These are phyloP conservation scores for Schlechtendalia chinensis DNA, from an alignment of 1,140 invertebrate genomes.

Conservation along the genomic window DNA sequence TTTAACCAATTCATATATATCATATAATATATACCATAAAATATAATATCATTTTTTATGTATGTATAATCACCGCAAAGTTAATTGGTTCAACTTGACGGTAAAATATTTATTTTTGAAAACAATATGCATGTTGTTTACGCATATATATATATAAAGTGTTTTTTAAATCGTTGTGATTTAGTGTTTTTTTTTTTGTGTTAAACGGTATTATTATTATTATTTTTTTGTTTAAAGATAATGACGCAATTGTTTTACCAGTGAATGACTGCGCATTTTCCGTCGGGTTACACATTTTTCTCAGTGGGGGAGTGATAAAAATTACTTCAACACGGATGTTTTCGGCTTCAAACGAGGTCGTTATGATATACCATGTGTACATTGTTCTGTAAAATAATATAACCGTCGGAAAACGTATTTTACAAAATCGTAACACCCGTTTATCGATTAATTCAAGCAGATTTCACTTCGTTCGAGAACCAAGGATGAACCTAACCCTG, in stretches of 20 bases:
- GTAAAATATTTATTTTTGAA: too few relatives aligned
- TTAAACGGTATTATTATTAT: too few relatives aligned
- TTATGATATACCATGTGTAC: not conserved
- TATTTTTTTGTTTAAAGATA: not conserved
- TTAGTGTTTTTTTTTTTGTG: too few relatives aligned
- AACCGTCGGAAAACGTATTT: not conserved
- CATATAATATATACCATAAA: too few relatives aligned
- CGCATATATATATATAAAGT: too few relatives aligned
- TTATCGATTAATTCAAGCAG: slow-evolving; percentile 19
- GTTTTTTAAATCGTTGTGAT: too few relatives aligned
- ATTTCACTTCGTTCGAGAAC: not conserved
- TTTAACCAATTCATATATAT: too few relatives aligned
- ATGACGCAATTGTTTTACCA: not conserved
- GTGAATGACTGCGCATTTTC: not conserved
- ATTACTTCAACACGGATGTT: slow-evolving; percentile 3
- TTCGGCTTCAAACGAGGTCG: not conserved
- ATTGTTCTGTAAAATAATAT: not conserved
- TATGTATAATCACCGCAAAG: too few relatives aligned
- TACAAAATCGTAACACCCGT: slow-evolving; percentile 11
- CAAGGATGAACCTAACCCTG: too few relatives aligned
- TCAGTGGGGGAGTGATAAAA: not conserved
- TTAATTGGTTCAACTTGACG: too few relatives aligned
- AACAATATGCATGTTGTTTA: too few relatives aligned
- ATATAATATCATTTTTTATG: too few relatives aligned
- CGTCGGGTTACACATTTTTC: not conserved